These are phyloP conservation scores for Epinotia nisella DNA, from an alignment of 2,888 invertebrate species.

Conservation along the genomic window DNA sequence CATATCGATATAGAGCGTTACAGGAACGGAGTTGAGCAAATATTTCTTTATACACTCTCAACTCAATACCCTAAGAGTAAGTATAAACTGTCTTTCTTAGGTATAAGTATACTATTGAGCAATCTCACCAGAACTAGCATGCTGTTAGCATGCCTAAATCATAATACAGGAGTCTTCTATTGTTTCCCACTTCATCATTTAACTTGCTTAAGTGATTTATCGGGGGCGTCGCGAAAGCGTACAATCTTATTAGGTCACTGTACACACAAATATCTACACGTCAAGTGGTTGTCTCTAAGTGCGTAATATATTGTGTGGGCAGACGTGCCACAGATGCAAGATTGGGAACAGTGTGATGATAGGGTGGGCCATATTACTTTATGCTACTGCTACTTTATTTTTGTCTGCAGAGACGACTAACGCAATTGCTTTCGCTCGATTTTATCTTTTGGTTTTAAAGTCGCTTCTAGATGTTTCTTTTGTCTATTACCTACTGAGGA, in stretches of 20 bases:
- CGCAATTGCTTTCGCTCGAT: not conserved
- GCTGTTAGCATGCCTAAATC: too few species aligned
- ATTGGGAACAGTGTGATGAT: constrained; percentile 30
- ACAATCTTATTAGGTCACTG: constrained; percentile 45
- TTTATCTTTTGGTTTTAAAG: not conserved
- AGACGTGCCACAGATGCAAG: constrained; percentile 29
- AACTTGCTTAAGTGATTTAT: constrained; percentile 37
- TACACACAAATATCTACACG: constrained; percentile 40
- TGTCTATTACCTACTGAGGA: not conserved
- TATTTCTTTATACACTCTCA: not conserved
- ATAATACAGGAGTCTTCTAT: not conserved
- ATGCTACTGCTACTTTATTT: not conserved
- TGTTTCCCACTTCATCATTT: constrained; percentile 12
- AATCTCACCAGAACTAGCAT: too few species aligned
- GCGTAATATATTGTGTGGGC: constrained; percentile 36
- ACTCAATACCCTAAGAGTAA: not conserved
- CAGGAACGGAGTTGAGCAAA: constrained; percentile 12
- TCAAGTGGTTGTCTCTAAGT: constrained; percentile 42
- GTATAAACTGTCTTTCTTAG: not conserved
- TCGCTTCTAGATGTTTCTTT: not conserved
- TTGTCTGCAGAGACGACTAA: not conserved
- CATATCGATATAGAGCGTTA: constrained; percentile 14
- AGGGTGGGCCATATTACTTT: not conserved
- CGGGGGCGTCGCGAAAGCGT: constrained; percentile 34
- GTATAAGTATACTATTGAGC: too few species aligned